These are phyloP conservation scores for Sebastes diaconus DNA, from an alignment of 2,797 vertebrate species.

Conservation along the genomic window DNA sequence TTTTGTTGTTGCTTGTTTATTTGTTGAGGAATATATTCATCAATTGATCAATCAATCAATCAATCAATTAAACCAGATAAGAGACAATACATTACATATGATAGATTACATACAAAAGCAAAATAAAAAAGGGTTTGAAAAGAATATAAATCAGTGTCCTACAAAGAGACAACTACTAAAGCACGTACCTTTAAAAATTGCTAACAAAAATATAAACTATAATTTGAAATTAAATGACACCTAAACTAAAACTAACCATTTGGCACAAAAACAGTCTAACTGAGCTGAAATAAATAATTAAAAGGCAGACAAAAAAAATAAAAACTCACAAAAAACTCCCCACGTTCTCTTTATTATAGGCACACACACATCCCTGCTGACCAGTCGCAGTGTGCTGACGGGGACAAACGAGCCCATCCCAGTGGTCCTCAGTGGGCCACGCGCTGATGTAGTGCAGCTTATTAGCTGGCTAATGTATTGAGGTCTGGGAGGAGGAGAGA, in stretches of 20 bases:
- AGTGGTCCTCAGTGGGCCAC: constrained; percentile 38
- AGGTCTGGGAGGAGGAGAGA: constrained; percentile 41
- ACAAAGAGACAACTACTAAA: neutral
- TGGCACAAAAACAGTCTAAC: neutral
- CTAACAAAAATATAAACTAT: neutral
- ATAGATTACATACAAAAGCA: neutral
- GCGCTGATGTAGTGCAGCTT: constrained; percentile 62
- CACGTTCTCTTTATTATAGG: neutral
- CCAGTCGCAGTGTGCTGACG: constrained; percentile 50
- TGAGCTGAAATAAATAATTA: neutral
- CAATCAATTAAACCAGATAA: neutral
- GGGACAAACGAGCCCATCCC: constrained; percentile 52
- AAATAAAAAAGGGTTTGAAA: neutral
- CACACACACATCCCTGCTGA: constrained; percentile 7
- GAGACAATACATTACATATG: neutral
- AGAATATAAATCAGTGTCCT: neutral
- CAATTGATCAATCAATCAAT: neutral
- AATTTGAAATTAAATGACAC: neutral
- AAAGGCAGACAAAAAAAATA: neutral
- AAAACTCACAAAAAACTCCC: neutral
- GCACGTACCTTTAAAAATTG: neutral
- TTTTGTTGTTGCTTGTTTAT: neutral
- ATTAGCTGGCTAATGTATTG: constrained; percentile 65
- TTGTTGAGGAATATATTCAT: neutral
- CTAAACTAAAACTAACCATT: neutral